Evolutionary conservation across 2,113 vertebrate species (phyloP), one percentile per base, ranked within the genome.

Genomic region (Felis chaus): DNA sequence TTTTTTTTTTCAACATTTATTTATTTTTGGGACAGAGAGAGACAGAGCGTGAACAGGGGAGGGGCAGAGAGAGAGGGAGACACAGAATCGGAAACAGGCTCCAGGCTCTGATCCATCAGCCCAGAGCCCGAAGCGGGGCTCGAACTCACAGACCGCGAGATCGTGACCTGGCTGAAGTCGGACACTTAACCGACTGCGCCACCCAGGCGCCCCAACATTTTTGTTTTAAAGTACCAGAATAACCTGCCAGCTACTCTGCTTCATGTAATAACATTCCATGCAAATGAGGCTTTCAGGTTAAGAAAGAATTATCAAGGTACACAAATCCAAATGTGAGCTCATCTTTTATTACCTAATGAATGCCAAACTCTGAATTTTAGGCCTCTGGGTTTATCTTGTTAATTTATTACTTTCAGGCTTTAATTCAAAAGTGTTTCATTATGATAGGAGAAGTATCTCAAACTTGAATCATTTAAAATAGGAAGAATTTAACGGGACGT

Each of bases 251-350:
- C n/a, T 86, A n/a, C 36, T 27, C 14, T 74, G 13, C 41, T 65
- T 76, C 71, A 74, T 85, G 45, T 69, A 68, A 63, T 36, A 74
- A 79, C 21, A 66, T 53, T 83, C 83, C 41, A 82, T 5, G 18
- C 45, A 89, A 91, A 79, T 63, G 45, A 73, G 39, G 65, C 65
- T 71, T 36, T 79, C 31, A 27, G 41, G 14, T 23, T 85, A 65
- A 81, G 36, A 39, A 48, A 81, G 36, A 71, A 90, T 57, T 79
- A 71, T 31, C 65, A 78, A 80, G 55, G 29, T 36, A 73, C 23
- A 68, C 78, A 92, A 87, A 41, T 85, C 84, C 82, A 91, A 86
- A 53, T 45, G 19, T 29, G 36, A 96, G 66, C n/a, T 88, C 69
- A 83, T 27, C 25, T 71, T 71, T 80, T 0, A 16, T 71, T 71